A percentile compares a stretch with the other conserved stretches of the same genome.
Evolutionary conservation across 1,140 invertebrate genomes (phyloP).

Genomic region (Drosophila pallidifrons): DNA sequence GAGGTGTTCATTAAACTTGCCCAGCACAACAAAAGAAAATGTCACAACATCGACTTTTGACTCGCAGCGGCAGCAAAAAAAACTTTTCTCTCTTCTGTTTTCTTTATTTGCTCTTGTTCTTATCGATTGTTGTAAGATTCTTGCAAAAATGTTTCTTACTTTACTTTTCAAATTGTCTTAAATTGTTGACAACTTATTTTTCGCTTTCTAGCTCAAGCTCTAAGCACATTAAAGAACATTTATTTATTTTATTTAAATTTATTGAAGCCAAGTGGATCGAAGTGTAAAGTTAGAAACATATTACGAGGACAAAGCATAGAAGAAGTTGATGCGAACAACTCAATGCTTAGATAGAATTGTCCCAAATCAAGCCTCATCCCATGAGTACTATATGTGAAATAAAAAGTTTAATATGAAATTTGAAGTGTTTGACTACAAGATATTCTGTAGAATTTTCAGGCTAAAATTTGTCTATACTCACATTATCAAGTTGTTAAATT

Average conservation of each 20-base stretch:
- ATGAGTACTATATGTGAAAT: too few species aligned
- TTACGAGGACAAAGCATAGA: too few species aligned
- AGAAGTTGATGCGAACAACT: too few species aligned
- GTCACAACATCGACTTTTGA: constrained; percentile 5
- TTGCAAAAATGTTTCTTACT: constrained; percentile 10
- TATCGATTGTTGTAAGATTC: not conserved
- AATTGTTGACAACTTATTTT: not conserved
- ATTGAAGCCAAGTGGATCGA: too few species aligned
- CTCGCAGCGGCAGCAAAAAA: not conserved
- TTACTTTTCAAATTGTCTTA: not conserved
- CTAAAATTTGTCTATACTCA: too few species aligned
- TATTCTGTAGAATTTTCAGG: too few species aligned
- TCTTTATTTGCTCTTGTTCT: constrained; percentile 3
- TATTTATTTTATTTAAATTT: not conserved
- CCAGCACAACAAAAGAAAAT: constrained; percentile 20
- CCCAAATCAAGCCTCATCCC: too few species aligned
- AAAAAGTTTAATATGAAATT: too few species aligned
- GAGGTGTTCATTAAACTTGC: constrained; percentile 34
- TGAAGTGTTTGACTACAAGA: too few species aligned
- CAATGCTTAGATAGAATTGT: too few species aligned
- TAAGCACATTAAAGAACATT: not conserved
- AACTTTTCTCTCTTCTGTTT: constrained; percentile 25
- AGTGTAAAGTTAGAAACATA: too few species aligned
- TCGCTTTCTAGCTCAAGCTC: not conserved
- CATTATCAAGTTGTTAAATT: too few species aligned